Evolutionary conservation across 2,888 invertebrate species (phyloP), one percentile per base, ranked within the genome.

Genomic region (Melolontha melolontha): DNA sequence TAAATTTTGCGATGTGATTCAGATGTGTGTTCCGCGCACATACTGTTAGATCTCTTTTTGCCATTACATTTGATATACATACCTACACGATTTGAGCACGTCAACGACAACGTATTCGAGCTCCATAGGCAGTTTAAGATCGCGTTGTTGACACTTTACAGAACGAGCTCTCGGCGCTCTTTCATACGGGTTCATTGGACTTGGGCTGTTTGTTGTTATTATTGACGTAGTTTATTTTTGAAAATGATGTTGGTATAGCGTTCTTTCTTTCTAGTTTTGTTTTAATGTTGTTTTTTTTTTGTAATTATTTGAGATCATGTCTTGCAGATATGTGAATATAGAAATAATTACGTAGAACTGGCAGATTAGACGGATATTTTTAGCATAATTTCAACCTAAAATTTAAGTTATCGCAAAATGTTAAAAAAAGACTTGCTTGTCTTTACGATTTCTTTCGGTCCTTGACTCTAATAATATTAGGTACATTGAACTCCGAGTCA

Each of bases 1-100:
- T 72, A 34, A 72, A 70, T 73, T 73, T 72, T 71, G 70, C 66
- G 54, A 55, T 51, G 49, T 52, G 51, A 67, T 67, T 62, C 57
- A 63, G 44, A 17, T 47, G 29, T 22, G 62, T 62, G 41, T 12
- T 12, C 27, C 16, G 59, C 40, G 49, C 39, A 11, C 44, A 42
- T 44, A 17, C 22, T 14, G 42, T 42, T 6, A 12, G 57, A 27
- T 42, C 57, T n/a, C 22, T 34, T 34, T 34, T 34, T 17, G 12
- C n/a, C 44, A 42, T 42, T n/a, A 5, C 12, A 42, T 44, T 42
- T 22, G 34, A 34, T 34, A 10, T 34, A 34, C 10, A 57, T 57
- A 42, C 57, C 57, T 57, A n/a, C 16, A 10, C 57, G 44, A 11
- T 8, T 16, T 39, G 39, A 34, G 39, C 10, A 55, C 42, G 42